phyloP scores from a whole-genome alignment of 2,113 vertebrate genomes.

The Podiceps cristatus region DNA sequence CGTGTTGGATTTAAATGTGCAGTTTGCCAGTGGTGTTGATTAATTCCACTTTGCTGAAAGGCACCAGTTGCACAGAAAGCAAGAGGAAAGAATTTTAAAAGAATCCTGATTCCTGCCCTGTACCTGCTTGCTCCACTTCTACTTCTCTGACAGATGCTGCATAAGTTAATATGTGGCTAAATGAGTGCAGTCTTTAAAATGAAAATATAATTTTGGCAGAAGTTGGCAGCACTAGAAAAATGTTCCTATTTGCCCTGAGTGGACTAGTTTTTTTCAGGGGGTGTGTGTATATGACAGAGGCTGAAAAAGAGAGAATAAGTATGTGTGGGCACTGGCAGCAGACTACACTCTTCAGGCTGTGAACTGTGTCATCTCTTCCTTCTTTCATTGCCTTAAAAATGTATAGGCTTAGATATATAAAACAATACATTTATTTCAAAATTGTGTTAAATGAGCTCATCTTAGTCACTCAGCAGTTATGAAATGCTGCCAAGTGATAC shows the following conservation, averaged over 20 bases:
- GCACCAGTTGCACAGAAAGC: background rate
- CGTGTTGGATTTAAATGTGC: background rate
- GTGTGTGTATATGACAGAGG: background rate
- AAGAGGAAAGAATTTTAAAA: background rate
- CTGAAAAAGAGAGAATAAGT: background rate
- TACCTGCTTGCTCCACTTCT: background rate
- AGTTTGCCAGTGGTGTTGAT: background rate
- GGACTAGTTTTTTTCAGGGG: background rate
- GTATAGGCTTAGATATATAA: background rate
- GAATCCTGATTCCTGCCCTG: background rate
- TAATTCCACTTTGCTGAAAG: background rate
- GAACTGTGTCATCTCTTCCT: background rate
- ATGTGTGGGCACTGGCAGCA: background rate
- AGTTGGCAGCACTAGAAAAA: background rate
- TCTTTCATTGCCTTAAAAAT: background rate
- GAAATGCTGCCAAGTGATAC: constrained; percentile 38
- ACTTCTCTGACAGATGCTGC: background rate
- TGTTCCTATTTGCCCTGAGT: background rate
- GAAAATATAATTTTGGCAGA: background rate
- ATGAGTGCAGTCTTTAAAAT: background rate
- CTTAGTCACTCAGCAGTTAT: background rate
- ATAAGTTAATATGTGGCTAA: background rate
- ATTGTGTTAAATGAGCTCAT: constrained; percentile 20
- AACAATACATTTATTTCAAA: constrained; percentile 10
- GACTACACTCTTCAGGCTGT: background rate